Conservation (phyloP, 2,797 vertebrate species). For the Halcyon leucocephala region DNA sequence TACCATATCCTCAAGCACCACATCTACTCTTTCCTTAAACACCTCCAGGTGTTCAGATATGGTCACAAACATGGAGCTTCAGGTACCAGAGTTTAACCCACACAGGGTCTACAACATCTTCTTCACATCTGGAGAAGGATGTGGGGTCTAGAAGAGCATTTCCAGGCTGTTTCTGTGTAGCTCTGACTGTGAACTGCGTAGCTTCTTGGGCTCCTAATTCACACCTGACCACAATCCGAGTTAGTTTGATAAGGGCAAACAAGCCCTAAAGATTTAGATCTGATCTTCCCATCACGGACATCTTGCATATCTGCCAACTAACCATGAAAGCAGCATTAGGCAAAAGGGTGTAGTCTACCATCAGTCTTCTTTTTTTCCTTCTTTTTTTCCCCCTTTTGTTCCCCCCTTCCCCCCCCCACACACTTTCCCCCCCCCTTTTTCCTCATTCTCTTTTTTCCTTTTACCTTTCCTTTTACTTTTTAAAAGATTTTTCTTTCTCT, state of each 20-base stretch:
- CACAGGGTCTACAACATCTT: not conserved
- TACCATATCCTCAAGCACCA: too few relatives aligned
- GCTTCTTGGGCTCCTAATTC: not conserved
- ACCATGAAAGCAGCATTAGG: not conserved
- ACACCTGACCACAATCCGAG: not conserved
- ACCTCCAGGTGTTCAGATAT: not conserved
- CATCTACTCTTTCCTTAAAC: too few relatives aligned
- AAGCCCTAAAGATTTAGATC: not conserved
- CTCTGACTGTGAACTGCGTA: not conserved
- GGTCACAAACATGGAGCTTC: not conserved
- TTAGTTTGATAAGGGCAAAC: not conserved
- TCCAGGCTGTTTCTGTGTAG: not conserved
- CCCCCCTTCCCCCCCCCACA: too few relatives aligned
- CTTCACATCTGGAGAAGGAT: not conserved
- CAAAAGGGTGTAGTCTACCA: not conserved
- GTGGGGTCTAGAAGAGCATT: not conserved
- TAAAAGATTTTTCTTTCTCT: not conserved
- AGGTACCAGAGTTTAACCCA: not conserved
- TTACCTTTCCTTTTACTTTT: too few relatives aligned
- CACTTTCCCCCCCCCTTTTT: not conserved
- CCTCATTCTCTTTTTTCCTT: not conserved
- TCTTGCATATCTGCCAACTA: not conserved
- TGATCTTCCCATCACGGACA: not conserved
- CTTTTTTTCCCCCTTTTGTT: accelerated
- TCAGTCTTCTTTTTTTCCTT: not conserved